phyloP scores from a whole-genome alignment of 2,113 vertebrate species.

The Oxygymnocypris stewartii region DNA sequence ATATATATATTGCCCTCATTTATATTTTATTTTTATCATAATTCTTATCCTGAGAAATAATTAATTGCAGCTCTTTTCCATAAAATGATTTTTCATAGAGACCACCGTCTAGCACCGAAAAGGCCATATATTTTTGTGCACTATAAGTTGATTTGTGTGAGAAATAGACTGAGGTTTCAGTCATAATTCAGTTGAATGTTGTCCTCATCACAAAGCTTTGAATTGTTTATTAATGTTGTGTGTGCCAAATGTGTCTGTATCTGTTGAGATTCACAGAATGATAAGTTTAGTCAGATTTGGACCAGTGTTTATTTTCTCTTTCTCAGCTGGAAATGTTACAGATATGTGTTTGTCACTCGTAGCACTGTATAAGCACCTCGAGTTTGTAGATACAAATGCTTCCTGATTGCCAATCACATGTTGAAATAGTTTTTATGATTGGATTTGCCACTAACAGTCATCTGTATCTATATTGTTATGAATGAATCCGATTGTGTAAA shows the following conservation, averaged over 20 bases:
- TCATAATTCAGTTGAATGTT: neutral
- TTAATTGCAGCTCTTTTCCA: too few relatives aligned
- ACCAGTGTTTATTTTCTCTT: neutral
- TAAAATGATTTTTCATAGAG: neutral
- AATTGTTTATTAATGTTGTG: neutral
- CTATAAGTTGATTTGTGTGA: neutral
- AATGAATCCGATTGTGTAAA: constrained; percentile 9
- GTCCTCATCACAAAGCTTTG: neutral
- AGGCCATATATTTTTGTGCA: neutral
- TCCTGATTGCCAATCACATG: neutral
- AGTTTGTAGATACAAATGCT: neutral
- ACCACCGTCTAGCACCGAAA: neutral
- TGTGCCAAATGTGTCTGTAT: neutral
- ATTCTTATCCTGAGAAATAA: too few relatives aligned
- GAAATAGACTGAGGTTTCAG: neutral
- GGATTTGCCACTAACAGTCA: neutral
- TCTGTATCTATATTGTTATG: neutral
- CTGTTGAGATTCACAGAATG: neutral
- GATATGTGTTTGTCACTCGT: neutral
- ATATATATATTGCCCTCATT: too few relatives aligned
- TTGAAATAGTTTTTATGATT: neutral
- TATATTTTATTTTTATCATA: too few relatives aligned
- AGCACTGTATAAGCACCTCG: neutral
- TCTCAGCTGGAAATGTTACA: neutral
- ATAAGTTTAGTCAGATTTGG: neutral